Evolutionary conservation across 2,888 invertebrate genomes (phyloP), one percentile per base, ranked within the genome.

Genomic region (Ochropleura plecta): DNA sequence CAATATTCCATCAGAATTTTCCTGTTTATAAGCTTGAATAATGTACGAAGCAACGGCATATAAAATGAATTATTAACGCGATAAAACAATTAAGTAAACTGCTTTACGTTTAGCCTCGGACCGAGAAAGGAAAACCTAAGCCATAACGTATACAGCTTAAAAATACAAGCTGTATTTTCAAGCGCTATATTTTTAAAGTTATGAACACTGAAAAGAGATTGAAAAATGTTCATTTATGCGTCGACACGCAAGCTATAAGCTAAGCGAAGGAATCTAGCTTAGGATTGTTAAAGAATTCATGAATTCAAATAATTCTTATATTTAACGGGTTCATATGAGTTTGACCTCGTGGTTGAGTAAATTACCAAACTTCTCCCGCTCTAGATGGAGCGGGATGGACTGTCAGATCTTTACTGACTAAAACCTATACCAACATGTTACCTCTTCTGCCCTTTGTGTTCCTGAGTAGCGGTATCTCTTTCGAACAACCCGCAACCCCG

Each of bases 11-110:
- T 40, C 2, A 1, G 0, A 49, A 63, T 76, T 64, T 70, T 40
- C 51, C n/a, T 18, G 12, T 57, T 20, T 30, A 2, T 46, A 51
- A 40, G 14, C 49, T 40, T 73, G 62, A 78, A 78, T 67, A 51
- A 73, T 18, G 60, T 63, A 62, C 20, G 12, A 62, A 12, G 55
- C 12, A 65, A 20, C 55, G 44, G 44, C 62, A 55, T n/a, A 66
- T 66, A 62, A 62, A 78, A 72, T 30, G 18, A 60, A 72, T 60
- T 62, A 77, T 48, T 55, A 66, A 30, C 44, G 55, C 73, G 9
- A 55, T 73, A 67, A 73, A 78, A 62, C 73, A 73, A 73, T 78
- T 78, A 73, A 57, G 66, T 57, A 46, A 78, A 78, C 55, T 62
- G 66, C 49, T 67, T 30, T 40, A 63, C 40, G 49, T 40, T 78